phyloP scores from a whole-genome alignment of 2,797 vertebrate species.

The Coracias cyanogaster region DNA sequence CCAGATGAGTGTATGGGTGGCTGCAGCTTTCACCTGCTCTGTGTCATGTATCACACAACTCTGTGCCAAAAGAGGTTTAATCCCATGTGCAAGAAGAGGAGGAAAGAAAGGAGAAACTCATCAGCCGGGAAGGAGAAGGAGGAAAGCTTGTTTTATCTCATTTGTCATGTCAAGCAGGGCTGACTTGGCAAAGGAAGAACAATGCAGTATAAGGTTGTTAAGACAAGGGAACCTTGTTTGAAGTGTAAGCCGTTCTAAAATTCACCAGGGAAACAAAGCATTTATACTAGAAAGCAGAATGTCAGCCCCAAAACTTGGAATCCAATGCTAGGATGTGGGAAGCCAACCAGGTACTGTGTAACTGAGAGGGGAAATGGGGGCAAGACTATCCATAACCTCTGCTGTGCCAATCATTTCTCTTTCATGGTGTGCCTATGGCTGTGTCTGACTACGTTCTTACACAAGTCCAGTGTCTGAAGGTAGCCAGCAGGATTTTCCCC shows the following conservation, averaged over 20 bases:
- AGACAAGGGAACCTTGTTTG: neutral
- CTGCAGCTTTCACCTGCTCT: neutral
- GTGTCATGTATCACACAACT: neutral
- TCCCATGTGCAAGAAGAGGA: neutral
- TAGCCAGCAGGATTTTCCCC: neutral
- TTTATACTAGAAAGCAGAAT: neutral
- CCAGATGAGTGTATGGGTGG: neutral
- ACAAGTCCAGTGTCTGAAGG: accelerated
- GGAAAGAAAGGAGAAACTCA: neutral
- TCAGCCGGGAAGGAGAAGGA: neutral
- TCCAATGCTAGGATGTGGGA: neutral
- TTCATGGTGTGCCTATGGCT: neutral
- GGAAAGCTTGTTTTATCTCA: neutral
- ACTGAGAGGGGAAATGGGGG: neutral
- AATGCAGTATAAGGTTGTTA: neutral
- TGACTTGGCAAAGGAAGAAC: neutral
- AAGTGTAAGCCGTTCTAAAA: neutral
- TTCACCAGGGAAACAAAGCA: neutral
- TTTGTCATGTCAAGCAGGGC: neutral
- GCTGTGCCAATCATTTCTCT: neutral
- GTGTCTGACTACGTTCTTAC: neutral
- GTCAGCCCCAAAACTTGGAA: neutral
- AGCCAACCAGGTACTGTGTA: neutral
- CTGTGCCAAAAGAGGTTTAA: neutral
- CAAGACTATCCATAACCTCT: neutral